phyloP scores from a whole-genome alignment of 2,888 invertebrate species.

The Imbricaverruca yamaguchii region DNA sequence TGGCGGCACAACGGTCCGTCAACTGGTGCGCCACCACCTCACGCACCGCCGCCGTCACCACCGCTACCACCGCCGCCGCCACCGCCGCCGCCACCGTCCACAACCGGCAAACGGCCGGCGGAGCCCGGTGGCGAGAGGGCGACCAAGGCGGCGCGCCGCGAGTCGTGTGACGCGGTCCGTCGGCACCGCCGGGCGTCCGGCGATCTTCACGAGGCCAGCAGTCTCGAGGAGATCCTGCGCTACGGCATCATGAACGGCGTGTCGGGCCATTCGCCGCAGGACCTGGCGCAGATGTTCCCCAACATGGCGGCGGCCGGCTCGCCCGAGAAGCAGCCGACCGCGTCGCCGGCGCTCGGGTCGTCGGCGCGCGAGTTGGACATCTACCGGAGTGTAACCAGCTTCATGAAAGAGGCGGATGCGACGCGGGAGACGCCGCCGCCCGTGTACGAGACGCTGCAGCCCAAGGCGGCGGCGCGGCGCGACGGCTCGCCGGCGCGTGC shows the following conservation, averaged over 20 bases:
- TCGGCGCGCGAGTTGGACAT: background rate
- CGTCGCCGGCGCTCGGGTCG: background rate
- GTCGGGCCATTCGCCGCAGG: conserved; percentile 12
- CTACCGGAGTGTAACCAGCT: conserved; percentile 1
- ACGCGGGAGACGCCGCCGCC: background rate
- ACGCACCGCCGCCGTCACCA: background rate
- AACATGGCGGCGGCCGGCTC: conserved; percentile 18
- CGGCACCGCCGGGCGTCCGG: background rate
- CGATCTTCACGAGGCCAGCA: background rate
- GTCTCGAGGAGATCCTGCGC: conserved; percentile 17
- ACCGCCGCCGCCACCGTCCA: background rate
- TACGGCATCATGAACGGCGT: background rate
- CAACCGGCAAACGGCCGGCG: background rate
- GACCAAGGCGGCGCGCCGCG: background rate
- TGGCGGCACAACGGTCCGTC: background rate
- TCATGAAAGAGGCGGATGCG: conserved; percentile 6
- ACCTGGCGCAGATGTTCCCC: conserved; percentile 17
- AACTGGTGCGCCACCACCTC: too few species aligned
- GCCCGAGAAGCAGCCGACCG: background rate
- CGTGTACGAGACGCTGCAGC: too few species aligned
- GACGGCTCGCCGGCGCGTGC: background rate
- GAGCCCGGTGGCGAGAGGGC: background rate
- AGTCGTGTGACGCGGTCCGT: background rate
- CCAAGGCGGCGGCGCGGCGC: too few species aligned
- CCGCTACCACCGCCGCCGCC: background rate